Evolutionary conservation across 2,888 invertebrate species (phyloP).

Genomic region (Allacma fusca): DNA sequence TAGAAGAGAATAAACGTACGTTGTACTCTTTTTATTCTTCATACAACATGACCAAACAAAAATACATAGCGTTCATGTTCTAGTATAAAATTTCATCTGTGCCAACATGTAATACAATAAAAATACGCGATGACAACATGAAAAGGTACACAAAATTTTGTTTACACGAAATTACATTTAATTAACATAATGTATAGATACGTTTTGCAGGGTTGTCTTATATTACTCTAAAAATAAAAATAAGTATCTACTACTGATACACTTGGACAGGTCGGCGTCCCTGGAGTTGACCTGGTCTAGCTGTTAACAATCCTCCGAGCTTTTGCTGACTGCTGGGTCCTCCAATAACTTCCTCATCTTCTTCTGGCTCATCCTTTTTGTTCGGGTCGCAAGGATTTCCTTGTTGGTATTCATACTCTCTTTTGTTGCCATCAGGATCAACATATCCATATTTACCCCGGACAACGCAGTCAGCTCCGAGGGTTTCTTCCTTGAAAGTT

Average conservation of each 20-base stretch:
- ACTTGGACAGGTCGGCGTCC: conserved; percentile 46
- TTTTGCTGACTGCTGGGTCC: conserved; percentile 42
- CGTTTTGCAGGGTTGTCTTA: not conserved
- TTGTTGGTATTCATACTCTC: conserved; percentile 60
- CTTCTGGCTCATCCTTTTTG: conserved; percentile 59
- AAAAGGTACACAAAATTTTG: too few relatives aligned
- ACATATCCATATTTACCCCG: conserved; percentile 61
- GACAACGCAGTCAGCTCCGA: conserved; percentile 61
- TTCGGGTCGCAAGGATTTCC: conserved; percentile 61
- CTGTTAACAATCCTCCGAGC: conserved; percentile 51
- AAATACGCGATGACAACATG: too few relatives aligned
- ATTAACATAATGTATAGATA: conserved; percentile 19
- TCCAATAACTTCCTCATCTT: conserved; percentile 51
- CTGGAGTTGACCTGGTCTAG: conserved; percentile 50
- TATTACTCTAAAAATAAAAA: not conserved
- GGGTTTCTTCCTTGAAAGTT: conserved; percentile 61
- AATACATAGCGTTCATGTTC: too few relatives aligned
- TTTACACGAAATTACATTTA: too few relatives aligned
- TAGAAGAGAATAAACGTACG: too few relatives aligned
- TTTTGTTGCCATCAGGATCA: conserved; percentile 60
- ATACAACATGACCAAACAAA: too few relatives aligned
- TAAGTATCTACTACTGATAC: conserved; percentile 37
- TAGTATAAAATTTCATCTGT: too few relatives aligned
- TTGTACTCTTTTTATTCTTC: too few relatives aligned
- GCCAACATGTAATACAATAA: too few relatives aligned